Conservation (phyloP, 2,888 invertebrate genomes). For the Tinea pellionella region DNA sequence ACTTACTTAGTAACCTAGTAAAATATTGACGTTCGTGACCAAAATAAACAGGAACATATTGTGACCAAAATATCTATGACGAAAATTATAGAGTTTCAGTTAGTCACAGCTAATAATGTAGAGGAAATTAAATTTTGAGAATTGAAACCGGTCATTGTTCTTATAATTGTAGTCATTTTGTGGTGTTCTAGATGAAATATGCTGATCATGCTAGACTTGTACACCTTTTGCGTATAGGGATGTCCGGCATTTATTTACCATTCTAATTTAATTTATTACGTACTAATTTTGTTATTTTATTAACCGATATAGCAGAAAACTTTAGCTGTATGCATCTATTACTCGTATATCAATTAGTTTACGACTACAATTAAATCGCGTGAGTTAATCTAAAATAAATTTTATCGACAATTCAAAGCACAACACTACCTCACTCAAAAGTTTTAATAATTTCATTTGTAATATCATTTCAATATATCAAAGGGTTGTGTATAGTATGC, state of each 20-base stretch:
- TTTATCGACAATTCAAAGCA: not conserved
- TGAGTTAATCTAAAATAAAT: not conserved
- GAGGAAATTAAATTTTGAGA: slow-evolving; percentile 67
- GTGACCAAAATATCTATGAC: not conserved
- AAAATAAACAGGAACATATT: not conserved
- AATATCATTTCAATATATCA: slow-evolving; percentile 2
- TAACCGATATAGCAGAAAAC: too few species aligned
- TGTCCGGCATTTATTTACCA: slow-evolving; percentile 2
- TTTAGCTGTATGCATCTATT: too few species aligned
- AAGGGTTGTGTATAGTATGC: slow-evolving; percentile 33
- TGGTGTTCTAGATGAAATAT: slow-evolving; percentile 62
- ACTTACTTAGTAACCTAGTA: too few species aligned
- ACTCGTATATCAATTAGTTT: too few species aligned
- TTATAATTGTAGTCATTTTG: slow-evolving; percentile 65
- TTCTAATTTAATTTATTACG: slow-evolving; percentile 15
- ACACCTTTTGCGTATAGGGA: slow-evolving; percentile 18
- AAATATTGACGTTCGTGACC: too few species aligned
- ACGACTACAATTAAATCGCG: too few species aligned
- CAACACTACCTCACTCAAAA: slow-evolving; percentile 19
- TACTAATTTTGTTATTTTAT: too few species aligned
- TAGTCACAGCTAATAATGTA: slow-evolving; percentile 47
- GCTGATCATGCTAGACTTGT: slow-evolving; percentile 49
- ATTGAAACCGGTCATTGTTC: slow-evolving; percentile 68
- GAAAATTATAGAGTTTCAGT: slow-evolving; percentile 44
- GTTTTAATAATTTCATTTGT: slow-evolving; percentile 44